Evolutionary conservation across 2,113 vertebrate genomes (phyloP).

Genomic region (Egretta garzetta): DNA sequence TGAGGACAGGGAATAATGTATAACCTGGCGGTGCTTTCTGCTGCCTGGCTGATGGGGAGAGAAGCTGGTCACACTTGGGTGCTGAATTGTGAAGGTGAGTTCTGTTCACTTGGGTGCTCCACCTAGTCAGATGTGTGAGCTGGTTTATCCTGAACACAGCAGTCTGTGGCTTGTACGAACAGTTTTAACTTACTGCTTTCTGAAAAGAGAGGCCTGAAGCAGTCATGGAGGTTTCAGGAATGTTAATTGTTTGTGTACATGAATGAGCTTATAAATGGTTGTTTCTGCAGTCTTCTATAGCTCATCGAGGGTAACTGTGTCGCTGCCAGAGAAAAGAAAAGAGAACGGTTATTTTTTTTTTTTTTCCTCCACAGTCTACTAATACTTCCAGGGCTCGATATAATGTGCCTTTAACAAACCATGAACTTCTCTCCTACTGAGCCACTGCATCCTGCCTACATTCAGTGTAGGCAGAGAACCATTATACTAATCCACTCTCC

Average conservation of each 20-base stretch:
- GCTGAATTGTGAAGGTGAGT: background rate
- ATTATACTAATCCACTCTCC: slow-evolving; percentile 72
- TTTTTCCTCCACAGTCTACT: background rate
- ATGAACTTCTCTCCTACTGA: slow-evolving; percentile 65
- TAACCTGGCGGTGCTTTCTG: background rate
- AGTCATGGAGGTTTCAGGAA: slow-evolving; percentile 39
- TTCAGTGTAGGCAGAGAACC: slow-evolving; percentile 66
- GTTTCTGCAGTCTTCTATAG: slow-evolving; percentile 44
- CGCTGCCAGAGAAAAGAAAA: slow-evolving; percentile 34
- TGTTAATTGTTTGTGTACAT: slow-evolving; percentile 56
- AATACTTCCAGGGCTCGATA: slow-evolving; percentile 61
- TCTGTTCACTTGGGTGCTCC: background rate
- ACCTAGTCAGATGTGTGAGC: background rate
- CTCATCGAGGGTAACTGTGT: slow-evolving; percentile 40
- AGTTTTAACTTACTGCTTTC: slow-evolving; percentile 40
- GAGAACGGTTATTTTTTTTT: background rate
- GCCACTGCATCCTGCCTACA: slow-evolving; percentile 48
- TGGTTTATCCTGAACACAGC: background rate
- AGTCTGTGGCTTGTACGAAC: slow-evolving; percentile 35
- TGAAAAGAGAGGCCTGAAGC: slow-evolving; percentile 33
- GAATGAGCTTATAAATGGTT: slow-evolving; percentile 57
- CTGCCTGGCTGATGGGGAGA: background rate
- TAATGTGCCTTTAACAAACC: slow-evolving; percentile 70
- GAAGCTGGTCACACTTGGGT: background rate
- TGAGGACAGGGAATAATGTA: background rate